phyloP scores from a whole-genome alignment of 1,140 invertebrate species.

The Drosophila sproati region DNA sequence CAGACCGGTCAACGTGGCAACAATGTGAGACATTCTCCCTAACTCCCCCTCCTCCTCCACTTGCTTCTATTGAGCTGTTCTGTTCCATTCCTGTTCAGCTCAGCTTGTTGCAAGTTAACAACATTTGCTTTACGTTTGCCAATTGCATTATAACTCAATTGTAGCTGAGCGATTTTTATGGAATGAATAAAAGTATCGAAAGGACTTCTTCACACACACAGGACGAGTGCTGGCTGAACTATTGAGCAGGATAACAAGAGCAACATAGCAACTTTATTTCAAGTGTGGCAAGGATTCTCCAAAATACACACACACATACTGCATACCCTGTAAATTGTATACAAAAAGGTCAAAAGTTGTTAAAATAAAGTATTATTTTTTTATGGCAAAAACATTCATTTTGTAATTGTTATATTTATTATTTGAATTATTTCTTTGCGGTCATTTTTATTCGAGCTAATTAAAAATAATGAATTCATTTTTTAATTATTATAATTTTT shows the following conservation, averaged over 20 bases:
- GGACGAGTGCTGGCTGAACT: slow-evolving; percentile 23
- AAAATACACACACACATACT: background rate
- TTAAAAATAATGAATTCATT: too few species aligned
- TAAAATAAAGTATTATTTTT: too few species aligned
- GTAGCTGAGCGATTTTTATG: slow-evolving; percentile 73
- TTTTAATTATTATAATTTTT: too few species aligned
- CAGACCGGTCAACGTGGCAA: slow-evolving; percentile 55
- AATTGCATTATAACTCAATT: slow-evolving; percentile 83
- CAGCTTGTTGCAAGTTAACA: slow-evolving; percentile 62
- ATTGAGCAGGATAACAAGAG: slow-evolving; percentile 22
- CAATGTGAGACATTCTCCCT: slow-evolving; percentile 52
- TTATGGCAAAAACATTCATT: too few species aligned
- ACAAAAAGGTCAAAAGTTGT: too few species aligned
- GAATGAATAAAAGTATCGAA: slow-evolving; percentile 45
- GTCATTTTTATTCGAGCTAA: too few species aligned
- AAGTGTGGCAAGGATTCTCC: background rate
- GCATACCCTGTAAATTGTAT: background rate
- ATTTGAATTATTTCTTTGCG: too few species aligned
- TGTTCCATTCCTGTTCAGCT: slow-evolving; percentile 6
- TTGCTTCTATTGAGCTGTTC: background rate
- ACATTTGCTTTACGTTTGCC: slow-evolving; percentile 81
- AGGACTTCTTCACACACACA: slow-evolving; percentile 22
- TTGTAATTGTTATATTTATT: too few species aligned
- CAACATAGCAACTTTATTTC: slow-evolving; percentile 9
- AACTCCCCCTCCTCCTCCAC: background rate